Conservation (phyloP, 92 coral and sea anemone species). For the Actinostola sp. region DNA sequence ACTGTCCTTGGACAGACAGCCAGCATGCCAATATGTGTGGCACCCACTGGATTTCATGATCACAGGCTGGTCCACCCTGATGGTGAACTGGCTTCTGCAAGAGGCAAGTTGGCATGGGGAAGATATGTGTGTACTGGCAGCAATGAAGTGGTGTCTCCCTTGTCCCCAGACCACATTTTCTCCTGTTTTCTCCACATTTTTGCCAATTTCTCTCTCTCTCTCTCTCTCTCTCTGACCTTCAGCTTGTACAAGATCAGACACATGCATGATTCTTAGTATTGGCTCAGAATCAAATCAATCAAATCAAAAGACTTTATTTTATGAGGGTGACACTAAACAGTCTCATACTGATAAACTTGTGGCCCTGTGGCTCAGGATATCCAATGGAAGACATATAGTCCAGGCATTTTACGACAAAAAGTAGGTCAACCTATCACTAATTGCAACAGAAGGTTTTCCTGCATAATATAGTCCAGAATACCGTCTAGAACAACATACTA, state of each 20-base stretch:
- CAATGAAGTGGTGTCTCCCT: no score
- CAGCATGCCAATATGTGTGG: slow-evolving; percentile 67
- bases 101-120: slow-evolving; percentile 52
- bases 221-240: not conserved
- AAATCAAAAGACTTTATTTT: no score
- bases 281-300: slow-evolving; percentile 15
- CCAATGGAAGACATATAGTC: no score
- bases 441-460: no score
- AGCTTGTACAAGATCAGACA: slow-evolving; percentile 27
- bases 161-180: no score
- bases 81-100: slow-evolving; percentile 69
- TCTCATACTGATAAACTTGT: no score
- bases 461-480: no score
- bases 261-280: slow-evolving; percentile 31
- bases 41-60: slow-evolving; percentile 51
- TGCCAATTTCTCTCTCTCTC: not conserved
- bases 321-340: no score
- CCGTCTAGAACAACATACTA: no score
- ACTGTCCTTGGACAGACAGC: slow-evolving; percentile 62
- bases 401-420: no score
- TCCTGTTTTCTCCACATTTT: not conserved
- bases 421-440: no score
- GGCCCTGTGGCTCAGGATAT: not conserved
- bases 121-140: no score
- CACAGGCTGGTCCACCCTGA: slow-evolving; percentile 69